Conservation (phyloP, 2,888 invertebrate species). For the Himalopsyche japonica region DNA sequence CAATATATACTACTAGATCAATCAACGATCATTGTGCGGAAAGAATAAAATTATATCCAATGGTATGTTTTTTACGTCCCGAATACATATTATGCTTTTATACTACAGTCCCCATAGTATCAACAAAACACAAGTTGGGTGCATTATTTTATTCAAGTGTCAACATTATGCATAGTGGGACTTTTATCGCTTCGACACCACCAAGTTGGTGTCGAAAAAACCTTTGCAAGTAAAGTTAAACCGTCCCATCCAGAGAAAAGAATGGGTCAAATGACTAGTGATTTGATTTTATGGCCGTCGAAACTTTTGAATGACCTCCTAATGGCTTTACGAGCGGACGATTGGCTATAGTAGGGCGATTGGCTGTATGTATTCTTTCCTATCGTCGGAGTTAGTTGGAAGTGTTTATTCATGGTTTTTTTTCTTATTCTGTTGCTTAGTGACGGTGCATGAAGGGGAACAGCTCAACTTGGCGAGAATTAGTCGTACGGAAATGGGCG, state of each 20-base stretch:
- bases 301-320: conserved; percentile 35
- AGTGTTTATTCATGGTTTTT: neutral
- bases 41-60: too few species aligned
- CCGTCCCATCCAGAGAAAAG: conserved; percentile 11
- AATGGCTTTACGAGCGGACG: conserved; percentile 28
- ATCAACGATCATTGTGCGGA: too few species aligned
- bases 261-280: conserved; percentile 32
- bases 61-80: too few species aligned
- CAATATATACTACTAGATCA: too few species aligned
- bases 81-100: neutral
- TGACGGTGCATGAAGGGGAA: conserved; percentile 82
- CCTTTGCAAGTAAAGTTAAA: conserved; percentile 16
- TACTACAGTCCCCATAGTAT: neutral
- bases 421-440: conserved; percentile 59
- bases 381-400: neutral
- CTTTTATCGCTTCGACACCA: neutral
- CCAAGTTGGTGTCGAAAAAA: neutral
- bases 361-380: neutral
- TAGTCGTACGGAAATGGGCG: conserved; percentile 86
- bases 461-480: conserved; percentile 83
- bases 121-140: neutral
- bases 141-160: neutral
- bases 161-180: neutral
- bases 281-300: conserved; percentile 32
- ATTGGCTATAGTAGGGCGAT: neutral